These are phyloP conservation scores for Agelas oroides DNA, from an alignment of 37 sponge, comb jelly and placozoan genomes.

Conservation along the genomic window DNA sequence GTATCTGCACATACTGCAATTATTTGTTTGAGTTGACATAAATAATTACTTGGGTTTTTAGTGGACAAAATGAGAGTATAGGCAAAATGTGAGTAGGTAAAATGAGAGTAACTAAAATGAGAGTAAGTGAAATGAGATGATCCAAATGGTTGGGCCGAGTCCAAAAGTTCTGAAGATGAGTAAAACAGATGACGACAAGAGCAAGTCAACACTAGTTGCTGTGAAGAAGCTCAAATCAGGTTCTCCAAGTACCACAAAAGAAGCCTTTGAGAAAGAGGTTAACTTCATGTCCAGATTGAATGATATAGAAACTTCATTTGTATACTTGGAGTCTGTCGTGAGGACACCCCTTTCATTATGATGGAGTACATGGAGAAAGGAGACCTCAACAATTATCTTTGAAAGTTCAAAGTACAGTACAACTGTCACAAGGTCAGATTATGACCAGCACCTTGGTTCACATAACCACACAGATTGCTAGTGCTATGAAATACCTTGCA, in stretches of 20 bases:
- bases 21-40: too few relatives aligned
- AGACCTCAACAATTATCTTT: constrained; percentile 72
- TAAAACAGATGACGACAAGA: constrained; percentile 25
- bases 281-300: constrained; percentile 80
- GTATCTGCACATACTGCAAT: too few relatives aligned
- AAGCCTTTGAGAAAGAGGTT: constrained; percentile 76
- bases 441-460: constrained; percentile 21
- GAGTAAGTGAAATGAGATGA: too few relatives aligned
- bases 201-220: constrained; percentile 71
- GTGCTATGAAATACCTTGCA: too few relatives aligned
- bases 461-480: too few relatives aligned
- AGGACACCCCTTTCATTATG: constrained; percentile 46
- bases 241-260: constrained; percentile 23
- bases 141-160: constrained; percentile 47
- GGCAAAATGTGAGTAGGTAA: too few relatives aligned
- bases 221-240: constrained; percentile 65
- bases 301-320: constrained; percentile 66
- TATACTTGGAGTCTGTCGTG: constrained; percentile 47
- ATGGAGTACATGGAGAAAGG: too few relatives aligned
- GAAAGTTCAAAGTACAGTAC: constrained; percentile 56
- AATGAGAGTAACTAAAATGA: too few relatives aligned
- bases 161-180: constrained; percentile 46
- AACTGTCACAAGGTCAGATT: not conserved
- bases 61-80: too few relatives aligned
- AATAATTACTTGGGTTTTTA: too few relatives aligned